A percentile compares a stretch with the other conserved stretches of the same genome.
phyloP scores from a whole-genome alignment of 2,797 vertebrate species.

The Argentina silus region DNA sequence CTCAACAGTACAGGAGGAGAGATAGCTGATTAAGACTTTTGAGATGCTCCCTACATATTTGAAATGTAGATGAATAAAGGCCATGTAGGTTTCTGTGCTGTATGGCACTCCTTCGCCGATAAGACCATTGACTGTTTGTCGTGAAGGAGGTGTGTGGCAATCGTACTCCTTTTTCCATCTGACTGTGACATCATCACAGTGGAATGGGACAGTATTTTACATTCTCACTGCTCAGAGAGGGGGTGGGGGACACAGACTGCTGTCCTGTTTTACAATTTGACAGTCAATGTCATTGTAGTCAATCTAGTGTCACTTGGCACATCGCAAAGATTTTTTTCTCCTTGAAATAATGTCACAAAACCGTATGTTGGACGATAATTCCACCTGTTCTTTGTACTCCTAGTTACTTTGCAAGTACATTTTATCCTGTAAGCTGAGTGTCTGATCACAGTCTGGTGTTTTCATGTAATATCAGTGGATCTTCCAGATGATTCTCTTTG shows the following conservation, averaged over 20 bases:
- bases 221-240: background rate
- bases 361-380: background rate
- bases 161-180: background rate
- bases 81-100: background rate
- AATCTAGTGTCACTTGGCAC: too few species aligned
- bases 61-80: background rate
- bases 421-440: background rate
- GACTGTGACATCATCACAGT: background rate
- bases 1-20: too few species aligned
- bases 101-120: background rate
- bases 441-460: background rate
- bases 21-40: too few species aligned
- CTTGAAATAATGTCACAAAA: too few species aligned
- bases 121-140: background rate
- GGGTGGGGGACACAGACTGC: too few species aligned
- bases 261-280: too few species aligned
- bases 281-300: too few species aligned
- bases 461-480: background rate
- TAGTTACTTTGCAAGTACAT: background rate
- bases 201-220: background rate
- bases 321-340: too few species aligned
- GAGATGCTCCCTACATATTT: background rate
- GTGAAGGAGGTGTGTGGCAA: background rate
- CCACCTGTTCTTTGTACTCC: background rate
- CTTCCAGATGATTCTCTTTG: background rate